Base-by-base conservation (phyloP, 2,888 invertebrate species). In the Drosophila dives region DNA sequence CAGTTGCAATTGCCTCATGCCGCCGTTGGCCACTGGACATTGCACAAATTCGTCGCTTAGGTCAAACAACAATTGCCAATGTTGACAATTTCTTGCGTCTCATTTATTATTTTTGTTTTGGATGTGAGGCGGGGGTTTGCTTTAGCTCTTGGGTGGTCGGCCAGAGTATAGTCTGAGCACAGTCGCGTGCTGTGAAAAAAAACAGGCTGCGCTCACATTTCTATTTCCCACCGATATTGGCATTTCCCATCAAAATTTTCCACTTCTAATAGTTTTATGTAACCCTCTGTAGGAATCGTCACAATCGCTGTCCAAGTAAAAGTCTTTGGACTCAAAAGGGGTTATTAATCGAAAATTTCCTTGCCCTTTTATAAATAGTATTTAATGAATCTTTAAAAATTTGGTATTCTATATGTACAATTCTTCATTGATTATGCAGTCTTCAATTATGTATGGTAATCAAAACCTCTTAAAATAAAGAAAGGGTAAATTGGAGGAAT, bases 21-120 rank as follows among this genome's bases (percentile, higher is more conserved):
- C 61, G 80, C 81, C 83, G 72, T 77, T 72, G 72, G 82, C 84
- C 83, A 85, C 83, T 83, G 85, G 83, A 85, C 73, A 79, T 81
- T 85, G 79, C 85, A 85, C 69, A 85, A 83, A 81, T 71, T 75
- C 77, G 77, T 67, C 74, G 77, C 74, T 72, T 67, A 59, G 60
- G 53, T 53, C 69, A 64, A 66, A 77, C 77, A 77, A 66, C 76
- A 69, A 69, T 68, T 67, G 62, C 74, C 65, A 81, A 73, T 85
- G 83, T 85, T 84, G 86, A 85, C 83, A 83, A 83, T 72, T 82
- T 78, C 38, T 61, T 49, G 38, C 26, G 29, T 15, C 66, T 64
- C 33, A 45, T 29, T 40, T 56, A 32, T 15, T 3, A 11, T 6
- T 40, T 15, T 23, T 17, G 2, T 20, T 32, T 51, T 20, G 11